These are phyloP conservation scores for Bergia sp. DNA, from an alignment of 92 coral and sea anemone species.

Conservation along the genomic window DNA sequence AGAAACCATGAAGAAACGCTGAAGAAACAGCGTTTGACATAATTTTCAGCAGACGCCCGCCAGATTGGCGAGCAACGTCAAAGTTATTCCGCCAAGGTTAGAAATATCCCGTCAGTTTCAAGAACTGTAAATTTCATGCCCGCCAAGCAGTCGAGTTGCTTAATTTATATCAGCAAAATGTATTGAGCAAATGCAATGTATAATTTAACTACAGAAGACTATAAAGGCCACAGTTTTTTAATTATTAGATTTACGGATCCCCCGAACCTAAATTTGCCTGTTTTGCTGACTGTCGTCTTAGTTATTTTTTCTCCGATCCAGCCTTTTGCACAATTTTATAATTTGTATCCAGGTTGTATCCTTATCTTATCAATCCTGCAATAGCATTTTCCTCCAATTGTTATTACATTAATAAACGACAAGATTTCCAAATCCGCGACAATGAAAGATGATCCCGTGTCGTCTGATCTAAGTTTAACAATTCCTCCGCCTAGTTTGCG, in stretches of 20 bases:
- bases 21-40: conserved; percentile 1
- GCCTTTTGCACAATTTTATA: conserved; percentile 8
- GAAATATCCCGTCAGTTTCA: conserved; percentile 1
- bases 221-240: neutral
- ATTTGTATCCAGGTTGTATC: neutral
- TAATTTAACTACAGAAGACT: neutral
- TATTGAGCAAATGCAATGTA: neutral
- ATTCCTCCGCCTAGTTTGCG: no score
- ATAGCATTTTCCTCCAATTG: conserved; percentile 11
- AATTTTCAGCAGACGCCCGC: neutral
- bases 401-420: conserved; percentile 18
- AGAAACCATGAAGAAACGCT: no score
- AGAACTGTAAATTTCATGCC: conserved; percentile 10
- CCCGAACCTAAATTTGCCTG: conserved; percentile 12
- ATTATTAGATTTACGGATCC: conserved; percentile 19
- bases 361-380: conserved; percentile 8
- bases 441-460: no score
- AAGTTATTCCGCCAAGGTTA: neutral
- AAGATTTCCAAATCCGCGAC: no score
- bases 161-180: neutral
- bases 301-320: conserved; percentile 17
- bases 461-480: no score
- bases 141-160: conserved; percentile 1
- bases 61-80: neutral
- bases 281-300: conserved; percentile 2